phyloP scores from a whole-genome alignment of 2,797 vertebrate species.

The Coendou prehensilis region DNA sequence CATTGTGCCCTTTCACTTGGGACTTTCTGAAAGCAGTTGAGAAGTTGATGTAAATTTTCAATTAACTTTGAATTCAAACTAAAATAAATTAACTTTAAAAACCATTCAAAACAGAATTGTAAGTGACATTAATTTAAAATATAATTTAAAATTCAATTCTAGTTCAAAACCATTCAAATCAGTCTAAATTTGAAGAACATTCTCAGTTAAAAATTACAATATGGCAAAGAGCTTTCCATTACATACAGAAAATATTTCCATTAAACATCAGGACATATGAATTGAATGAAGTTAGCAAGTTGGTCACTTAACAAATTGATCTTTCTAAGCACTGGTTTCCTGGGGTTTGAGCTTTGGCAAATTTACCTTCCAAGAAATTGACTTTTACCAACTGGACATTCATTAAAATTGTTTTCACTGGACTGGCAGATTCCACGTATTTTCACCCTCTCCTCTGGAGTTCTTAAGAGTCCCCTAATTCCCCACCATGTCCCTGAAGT shows the following conservation, averaged over 20 bases:
- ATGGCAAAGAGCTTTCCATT: background rate
- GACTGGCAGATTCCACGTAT: background rate
- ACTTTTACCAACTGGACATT: background rate
- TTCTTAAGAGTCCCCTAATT: background rate
- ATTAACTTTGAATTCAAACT: constrained; percentile 52
- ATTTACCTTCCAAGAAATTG: constrained; percentile 29
- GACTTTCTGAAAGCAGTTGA: background rate
- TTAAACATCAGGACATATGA: background rate
- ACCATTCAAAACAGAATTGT: background rate
- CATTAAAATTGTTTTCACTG: constrained; percentile 39
- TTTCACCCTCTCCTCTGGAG: background rate
- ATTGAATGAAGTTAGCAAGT: constrained; percentile 57
- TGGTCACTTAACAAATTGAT: constrained; percentile 61
- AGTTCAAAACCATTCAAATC: constrained; percentile 36
- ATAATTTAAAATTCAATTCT: constrained; percentile 65
- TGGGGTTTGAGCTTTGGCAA: constrained; percentile 60
- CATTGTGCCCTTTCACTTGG: background rate
- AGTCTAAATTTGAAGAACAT: constrained; percentile 12
- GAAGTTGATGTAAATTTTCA: constrained; percentile 19
- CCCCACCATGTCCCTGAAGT: background rate
- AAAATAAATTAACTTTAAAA: constrained; percentile 68
- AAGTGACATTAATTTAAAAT: constrained; percentile 34
- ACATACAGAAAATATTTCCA: constrained; percentile 30
- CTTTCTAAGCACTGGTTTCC: constrained; percentile 50
- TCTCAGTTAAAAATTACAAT: constrained; percentile 48